Percentiles rank a stretch among this genome's conserved stretches.
Conservation (phyloP, 2,113 vertebrate species). For the Oceanodroma tethys region DNA sequence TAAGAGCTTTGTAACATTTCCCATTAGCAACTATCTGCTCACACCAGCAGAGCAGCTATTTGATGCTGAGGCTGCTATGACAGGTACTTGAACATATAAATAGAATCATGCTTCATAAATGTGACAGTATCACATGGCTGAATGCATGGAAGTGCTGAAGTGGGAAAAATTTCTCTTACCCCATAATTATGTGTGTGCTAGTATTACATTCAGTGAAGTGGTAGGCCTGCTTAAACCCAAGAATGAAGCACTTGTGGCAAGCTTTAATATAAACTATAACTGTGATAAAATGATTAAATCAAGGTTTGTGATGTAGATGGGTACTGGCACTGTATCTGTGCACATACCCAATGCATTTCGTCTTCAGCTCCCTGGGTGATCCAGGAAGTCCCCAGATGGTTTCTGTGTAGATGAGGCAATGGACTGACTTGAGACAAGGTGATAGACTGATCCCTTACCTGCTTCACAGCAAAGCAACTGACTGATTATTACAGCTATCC, state of each 20-base stretch:
- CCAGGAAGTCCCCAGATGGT: not conserved
- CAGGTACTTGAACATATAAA: constrained; percentile 28
- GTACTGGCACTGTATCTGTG: not conserved
- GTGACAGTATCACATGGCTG: not conserved
- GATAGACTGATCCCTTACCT: not conserved
- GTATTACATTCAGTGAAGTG: not conserved
- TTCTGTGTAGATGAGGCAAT: not conserved
- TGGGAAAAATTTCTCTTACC: not conserved
- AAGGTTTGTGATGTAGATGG: not conserved
- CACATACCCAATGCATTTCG: not conserved
- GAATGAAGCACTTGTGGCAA: not conserved
- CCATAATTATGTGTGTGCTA: not conserved
- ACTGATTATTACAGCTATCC: not conserved
- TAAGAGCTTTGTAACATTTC: not conserved
- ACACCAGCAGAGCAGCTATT: not conserved
- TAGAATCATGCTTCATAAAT: constrained; percentile 1
- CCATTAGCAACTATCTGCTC: not conserved
- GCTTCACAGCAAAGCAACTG: not conserved
- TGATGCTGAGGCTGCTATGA: not conserved
- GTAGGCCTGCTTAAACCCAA: not conserved
- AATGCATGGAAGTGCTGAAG: constrained; percentile 20
- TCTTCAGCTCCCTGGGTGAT: not conserved
- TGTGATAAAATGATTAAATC: not conserved
- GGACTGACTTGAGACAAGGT: not conserved
- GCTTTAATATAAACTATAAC: not conserved